phyloP scores from a whole-genome alignment of 2,113 vertebrate species.

The pig (Sus scrofa) region DNA sequence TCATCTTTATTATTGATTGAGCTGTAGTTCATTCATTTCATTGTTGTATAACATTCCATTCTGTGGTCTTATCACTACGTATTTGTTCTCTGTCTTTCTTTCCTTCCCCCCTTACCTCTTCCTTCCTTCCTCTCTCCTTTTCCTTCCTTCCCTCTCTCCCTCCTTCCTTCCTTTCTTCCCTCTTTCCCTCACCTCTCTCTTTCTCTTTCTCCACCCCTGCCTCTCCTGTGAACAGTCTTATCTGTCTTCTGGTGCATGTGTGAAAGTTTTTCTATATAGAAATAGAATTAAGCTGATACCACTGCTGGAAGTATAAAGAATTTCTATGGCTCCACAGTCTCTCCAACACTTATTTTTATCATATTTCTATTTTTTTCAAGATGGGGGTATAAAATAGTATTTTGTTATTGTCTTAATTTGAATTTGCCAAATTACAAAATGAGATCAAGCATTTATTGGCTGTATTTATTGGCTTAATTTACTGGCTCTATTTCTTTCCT shows the following conservation, averaged over 20 bases:
- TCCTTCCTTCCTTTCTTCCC: not conserved
- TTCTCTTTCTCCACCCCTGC: too few species aligned
- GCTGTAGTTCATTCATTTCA: not conserved
- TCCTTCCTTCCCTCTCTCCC: too few species aligned
- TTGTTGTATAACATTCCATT: not conserved
- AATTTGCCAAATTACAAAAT: not conserved
- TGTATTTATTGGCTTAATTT: not conserved
- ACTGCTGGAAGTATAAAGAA: not conserved
- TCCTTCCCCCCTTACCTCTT: not conserved
- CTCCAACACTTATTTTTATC: not conserved
- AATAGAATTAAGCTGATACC: not conserved
- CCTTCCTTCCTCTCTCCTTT: too few species aligned
- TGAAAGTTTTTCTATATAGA: not conserved
- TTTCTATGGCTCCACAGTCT: not conserved
- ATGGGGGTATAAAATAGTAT: not conserved
- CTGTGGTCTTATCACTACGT: not conserved
- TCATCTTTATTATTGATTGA: not conserved
- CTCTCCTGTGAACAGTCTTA: not conserved
- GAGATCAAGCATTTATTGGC: not conserved
- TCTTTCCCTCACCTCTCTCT: fast-evolving
- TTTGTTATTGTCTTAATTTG: not conserved
- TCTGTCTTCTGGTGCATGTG: not conserved
- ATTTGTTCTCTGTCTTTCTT: not conserved
- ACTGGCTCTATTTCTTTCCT: not conserved
- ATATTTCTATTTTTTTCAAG: not conserved